Evolutionary conservation across 1,140 invertebrate species (phyloP).

Genomic region (Sipha flava): DNA sequence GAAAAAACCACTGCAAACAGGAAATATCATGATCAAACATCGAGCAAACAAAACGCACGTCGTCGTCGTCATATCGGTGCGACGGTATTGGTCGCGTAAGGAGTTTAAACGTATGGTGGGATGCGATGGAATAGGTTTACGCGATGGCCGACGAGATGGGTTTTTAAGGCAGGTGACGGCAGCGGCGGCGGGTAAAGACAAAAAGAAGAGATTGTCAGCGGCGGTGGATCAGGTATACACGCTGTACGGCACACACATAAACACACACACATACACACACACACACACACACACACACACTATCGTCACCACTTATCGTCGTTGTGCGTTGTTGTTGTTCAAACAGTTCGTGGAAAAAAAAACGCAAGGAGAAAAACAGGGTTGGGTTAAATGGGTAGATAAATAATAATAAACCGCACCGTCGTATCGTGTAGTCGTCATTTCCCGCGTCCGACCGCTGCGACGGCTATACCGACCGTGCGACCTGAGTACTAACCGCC

Average conservation of each 20-base stretch:
- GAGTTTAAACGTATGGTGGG: neutral
- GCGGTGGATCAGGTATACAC: neutral
- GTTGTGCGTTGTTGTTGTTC: neutral
- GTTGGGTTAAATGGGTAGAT: conserved; percentile 32
- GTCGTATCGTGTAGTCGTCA: neutral
- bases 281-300: neutral
- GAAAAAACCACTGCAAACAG: conserved; percentile 8
- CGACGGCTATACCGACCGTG: neutral
- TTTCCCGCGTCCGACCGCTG: neutral
- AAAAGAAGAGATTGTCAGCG: conserved; percentile 22
- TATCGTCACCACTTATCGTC: neutral
- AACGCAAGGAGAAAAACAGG: neutral
- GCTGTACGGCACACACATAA: neutral
- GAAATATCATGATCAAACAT: conserved; percentile 15
- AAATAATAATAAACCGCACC: conserved; percentile 18
- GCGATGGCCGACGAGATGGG: conserved; percentile 7
- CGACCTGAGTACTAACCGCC: neutral
- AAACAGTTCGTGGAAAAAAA: conserved; percentile 4
- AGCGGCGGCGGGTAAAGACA: conserved; percentile 16
- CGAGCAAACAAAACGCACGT: neutral
- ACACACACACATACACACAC: too few relatives aligned
- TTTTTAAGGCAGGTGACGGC: conserved; percentile 10
- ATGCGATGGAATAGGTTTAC: neutral
- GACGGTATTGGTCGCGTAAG: neutral
- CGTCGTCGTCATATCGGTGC: neutral